A percentile compares a stretch with the other conserved stretches of the same genome.
phyloP scores from a whole-genome alignment of 2,113 vertebrate species.

The Varanus salvator region DNA sequence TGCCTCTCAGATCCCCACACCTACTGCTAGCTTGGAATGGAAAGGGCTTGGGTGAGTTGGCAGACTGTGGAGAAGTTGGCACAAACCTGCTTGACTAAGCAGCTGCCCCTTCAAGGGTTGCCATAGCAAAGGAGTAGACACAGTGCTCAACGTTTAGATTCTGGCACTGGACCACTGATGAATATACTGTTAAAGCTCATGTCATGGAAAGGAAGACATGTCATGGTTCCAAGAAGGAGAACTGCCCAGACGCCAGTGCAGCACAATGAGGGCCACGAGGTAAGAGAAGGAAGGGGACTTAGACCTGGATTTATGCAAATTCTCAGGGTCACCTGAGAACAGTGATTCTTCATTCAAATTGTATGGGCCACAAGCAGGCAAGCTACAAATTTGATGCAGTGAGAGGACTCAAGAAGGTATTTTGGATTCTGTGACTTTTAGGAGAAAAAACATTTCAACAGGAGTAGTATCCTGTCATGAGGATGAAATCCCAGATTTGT shows the following conservation, averaged over 20 bases:
- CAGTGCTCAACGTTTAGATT: neutral
- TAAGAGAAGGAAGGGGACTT: neutral
- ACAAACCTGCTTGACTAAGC: neutral
- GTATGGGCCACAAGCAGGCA: too few species aligned
- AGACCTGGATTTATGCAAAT: too few species aligned
- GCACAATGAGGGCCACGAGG: too few species aligned
- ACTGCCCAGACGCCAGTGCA: neutral
- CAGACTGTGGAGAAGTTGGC: neutral
- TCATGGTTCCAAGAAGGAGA: neutral
- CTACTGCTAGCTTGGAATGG: neutral
- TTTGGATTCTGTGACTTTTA: too few species aligned
- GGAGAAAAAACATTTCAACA: too few species aligned
- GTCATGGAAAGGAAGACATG: neutral
- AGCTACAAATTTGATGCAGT: too few species aligned
- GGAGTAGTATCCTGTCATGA: too few species aligned
- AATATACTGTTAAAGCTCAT: neutral
- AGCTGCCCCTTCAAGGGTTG: neutral
- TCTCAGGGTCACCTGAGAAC: neutral
- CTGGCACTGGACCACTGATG: neutral
- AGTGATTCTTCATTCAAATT: neutral
- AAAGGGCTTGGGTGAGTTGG: neutral
- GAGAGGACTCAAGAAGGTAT: too few species aligned
- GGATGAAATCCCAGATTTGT: too few species aligned
- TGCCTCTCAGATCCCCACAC: neutral
- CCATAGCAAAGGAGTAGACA: neutral